These are phyloP conservation scores for Barbus barbus DNA, from an alignment of 2,113 vertebrate species.

Conservation along the genomic window DNA sequence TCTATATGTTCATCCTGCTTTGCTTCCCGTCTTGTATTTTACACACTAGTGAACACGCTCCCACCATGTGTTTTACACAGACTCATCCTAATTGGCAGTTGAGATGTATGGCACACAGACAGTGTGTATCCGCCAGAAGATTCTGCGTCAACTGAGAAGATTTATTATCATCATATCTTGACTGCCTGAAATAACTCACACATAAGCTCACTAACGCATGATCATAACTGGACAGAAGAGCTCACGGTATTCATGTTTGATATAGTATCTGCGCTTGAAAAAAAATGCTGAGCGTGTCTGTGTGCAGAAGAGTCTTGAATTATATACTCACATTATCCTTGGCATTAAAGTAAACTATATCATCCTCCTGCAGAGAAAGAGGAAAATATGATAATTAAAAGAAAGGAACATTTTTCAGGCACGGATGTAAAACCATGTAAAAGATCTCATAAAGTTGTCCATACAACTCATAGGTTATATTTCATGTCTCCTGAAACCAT, in stretches of 20 bases:
- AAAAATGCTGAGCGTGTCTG: neutral
- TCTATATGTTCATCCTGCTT: neutral
- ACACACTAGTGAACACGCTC: neutral
- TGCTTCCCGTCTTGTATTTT: neutral
- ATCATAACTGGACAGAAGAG: constrained; percentile 3
- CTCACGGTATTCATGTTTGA: neutral
- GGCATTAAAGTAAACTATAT: constrained; percentile 95
- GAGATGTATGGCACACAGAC: constrained; percentile 41
- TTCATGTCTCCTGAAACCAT: too few species aligned
- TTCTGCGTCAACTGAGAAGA: neutral
- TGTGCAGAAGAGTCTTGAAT: neutral
- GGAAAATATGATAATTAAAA: constrained; percentile 48
- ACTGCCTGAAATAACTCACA: constrained; percentile 17
- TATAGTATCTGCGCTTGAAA: neutral
- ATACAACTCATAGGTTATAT: too few species aligned
- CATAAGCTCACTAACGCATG: neutral
- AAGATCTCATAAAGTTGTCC: neutral
- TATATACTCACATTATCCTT: constrained; percentile 88
- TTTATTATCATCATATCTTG: neutral
- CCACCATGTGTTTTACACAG: constrained; percentile 2
- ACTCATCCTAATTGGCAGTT: constrained; percentile 53
- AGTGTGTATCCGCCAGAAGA: neutral
- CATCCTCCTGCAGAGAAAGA: constrained; percentile 80
- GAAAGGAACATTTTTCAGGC: neutral
- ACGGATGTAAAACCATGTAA: neutral